Evolutionary conservation across 53 echinoderm and acorn worm genomes (phyloP).

Genomic region (Temnopleurus reevesii): DNA sequence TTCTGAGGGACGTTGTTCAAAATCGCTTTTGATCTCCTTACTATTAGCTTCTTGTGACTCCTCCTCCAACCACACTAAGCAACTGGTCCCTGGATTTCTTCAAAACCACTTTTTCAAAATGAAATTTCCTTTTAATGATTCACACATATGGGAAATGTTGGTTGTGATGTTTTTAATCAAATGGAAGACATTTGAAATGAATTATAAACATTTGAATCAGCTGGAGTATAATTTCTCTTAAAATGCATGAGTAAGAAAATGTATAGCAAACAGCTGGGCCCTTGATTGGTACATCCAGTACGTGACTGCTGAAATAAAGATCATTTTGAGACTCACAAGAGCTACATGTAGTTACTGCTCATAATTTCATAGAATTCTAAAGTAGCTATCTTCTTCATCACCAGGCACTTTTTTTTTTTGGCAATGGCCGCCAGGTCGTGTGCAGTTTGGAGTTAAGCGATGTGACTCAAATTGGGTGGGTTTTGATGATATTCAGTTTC

Average conservation of each 20-base stretch:
- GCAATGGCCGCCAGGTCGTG: not conserved
- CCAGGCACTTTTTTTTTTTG: not conserved
- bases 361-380: not conserved
- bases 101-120: too few relatives aligned
- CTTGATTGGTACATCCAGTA: not conserved
- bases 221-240: not conserved
- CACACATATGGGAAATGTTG: too few relatives aligned
- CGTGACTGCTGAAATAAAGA: not conserved
- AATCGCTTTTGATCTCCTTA: too few relatives aligned
- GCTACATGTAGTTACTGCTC: not conserved
- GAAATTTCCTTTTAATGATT: too few relatives aligned
- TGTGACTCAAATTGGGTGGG: slow-evolving; percentile 35
- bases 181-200: not conserved
- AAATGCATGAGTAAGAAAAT: slow-evolving; percentile 14
- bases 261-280: not conserved
- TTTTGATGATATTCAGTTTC: slow-evolving; percentile 5
- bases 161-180: not conserved
- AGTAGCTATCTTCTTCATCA: not conserved
- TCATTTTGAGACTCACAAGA: not conserved
- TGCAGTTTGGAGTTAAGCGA: not conserved
- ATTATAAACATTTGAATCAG: not conserved
- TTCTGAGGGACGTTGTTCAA: too few relatives aligned
- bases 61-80: too few relatives aligned
- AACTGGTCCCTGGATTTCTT: too few relatives aligned
- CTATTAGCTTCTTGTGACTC: too few relatives aligned